Conservation (phyloP, 1,140 invertebrate species). For the Globodera ellingtonae region DNA sequence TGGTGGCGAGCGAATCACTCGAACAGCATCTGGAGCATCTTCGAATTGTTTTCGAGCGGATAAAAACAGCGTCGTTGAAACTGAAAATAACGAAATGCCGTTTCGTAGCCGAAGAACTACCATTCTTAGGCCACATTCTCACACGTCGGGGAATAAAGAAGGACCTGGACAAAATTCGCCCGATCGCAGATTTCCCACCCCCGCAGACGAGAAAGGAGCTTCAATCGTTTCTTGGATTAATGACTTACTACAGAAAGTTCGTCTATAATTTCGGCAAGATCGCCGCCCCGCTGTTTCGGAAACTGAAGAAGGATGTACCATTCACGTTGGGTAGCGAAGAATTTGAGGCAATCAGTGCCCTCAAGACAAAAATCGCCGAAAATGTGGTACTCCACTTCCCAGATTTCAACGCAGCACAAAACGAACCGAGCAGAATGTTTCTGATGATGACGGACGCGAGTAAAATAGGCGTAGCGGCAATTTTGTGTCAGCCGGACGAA, state of each 20-base stretch:
- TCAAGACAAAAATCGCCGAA: constrained; percentile 30
- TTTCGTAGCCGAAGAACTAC: not conserved
- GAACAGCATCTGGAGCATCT: not conserved
- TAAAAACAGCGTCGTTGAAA: no score
- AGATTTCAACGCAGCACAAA: constrained; percentile 9
- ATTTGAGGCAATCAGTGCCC: constrained; percentile 32
- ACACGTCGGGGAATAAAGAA: constrained; percentile 1
- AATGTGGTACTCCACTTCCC: constrained; percentile 14
- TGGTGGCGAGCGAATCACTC: not conserved
- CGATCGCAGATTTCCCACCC: not conserved
- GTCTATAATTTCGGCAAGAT: constrained; percentile 21
- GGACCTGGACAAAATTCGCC: not conserved
- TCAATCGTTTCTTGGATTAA: constrained; percentile 12
- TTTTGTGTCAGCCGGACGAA: constrained; percentile 19
- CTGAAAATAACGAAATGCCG: no score
- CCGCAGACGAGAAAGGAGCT: constrained; percentile 8
- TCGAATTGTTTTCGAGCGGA: no score
- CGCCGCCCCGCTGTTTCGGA: constrained; percentile 22
- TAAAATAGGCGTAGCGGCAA: constrained; percentile 1
- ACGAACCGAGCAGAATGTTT: constrained; percentile 1
- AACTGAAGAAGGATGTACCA: constrained; percentile 20
- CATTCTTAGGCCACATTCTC: constrained; percentile 4
- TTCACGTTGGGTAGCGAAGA: constrained; percentile 27
- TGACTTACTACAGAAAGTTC: not conserved
- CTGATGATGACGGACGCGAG: constrained; percentile 17